Percentiles rank a stretch among this genome's conserved stretches.
Evolutionary conservation across 64 coral and sea anemone genomes (phyloP).

Genomic region (Montipora cactus): DNA sequence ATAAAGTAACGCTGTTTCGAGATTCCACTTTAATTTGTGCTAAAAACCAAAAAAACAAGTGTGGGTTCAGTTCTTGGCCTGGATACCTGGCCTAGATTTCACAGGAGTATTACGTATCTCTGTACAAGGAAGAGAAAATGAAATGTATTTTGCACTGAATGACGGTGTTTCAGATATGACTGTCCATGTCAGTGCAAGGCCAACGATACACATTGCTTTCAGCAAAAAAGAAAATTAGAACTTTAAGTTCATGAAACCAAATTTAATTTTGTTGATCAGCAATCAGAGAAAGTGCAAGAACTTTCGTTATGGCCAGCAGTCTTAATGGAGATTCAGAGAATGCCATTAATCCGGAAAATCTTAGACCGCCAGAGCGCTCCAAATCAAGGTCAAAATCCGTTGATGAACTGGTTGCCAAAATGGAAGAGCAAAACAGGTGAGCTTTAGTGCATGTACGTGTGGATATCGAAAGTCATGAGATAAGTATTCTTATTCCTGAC

Average conservation of each 20-base stretch:
- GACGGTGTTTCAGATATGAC: background rate
- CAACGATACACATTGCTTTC: background rate
- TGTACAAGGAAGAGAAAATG: background rate
- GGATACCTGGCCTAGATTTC: too few species aligned
- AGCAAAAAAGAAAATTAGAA: background rate
- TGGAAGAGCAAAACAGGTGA: conserved; percentile 94
- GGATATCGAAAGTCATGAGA: background rate
- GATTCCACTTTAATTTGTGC: background rate
- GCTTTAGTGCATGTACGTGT: background rate
- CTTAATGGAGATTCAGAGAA: conserved; percentile 19
- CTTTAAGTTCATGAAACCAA: conserved; percentile 11
- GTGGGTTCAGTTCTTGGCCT: too few species aligned
- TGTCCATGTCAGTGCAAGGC: background rate
- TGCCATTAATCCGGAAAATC: background rate
- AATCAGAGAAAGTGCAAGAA: background rate
- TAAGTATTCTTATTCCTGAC: too few species aligned
- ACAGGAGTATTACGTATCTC: background rate
- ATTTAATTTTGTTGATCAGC: background rate
- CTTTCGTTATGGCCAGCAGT: conserved; percentile 25
- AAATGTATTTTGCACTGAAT: background rate
- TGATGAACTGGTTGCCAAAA: conserved; percentile 76
- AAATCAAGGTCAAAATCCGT: conserved; percentile 66
- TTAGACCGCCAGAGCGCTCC: background rate
- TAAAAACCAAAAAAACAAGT: background rate
- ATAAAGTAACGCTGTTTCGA: background rate